Evolutionary conservation across 2,113 vertebrate genomes (phyloP).

Genomic region (Morone chrysops): DNA sequence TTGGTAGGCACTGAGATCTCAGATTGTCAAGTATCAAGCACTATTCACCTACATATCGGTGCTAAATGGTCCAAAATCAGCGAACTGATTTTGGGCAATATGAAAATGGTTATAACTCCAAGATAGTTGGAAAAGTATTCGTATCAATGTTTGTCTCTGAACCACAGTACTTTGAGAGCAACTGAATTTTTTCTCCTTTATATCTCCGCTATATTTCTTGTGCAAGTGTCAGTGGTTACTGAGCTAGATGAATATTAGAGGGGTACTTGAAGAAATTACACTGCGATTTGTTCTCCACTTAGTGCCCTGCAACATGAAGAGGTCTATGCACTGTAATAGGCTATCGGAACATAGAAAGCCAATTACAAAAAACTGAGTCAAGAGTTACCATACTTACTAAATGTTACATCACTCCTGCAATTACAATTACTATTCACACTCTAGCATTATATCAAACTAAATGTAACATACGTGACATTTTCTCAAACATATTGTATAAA

Average conservation of each 20-base stretch:
- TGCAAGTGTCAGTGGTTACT: conserved; percentile 36
- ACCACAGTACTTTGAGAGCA: neutral
- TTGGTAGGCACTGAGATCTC: no score
- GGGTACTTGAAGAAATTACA: conserved; percentile 58
- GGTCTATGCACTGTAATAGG: conserved; percentile 40
- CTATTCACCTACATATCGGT: neutral
- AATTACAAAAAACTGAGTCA: conserved; percentile 55
- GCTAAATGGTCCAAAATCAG: neutral
- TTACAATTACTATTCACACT: conserved; percentile 2
- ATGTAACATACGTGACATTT: conserved; percentile 13
- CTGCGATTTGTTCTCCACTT: conserved; percentile 61
- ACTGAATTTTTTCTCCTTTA: neutral
- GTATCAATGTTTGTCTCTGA: neutral
- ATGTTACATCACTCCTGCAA: conserved; percentile 25
- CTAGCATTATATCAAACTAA: conserved; percentile 2
- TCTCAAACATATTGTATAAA: conserved; percentile 7
- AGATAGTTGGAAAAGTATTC: neutral
- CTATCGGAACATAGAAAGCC: conserved; percentile 26
- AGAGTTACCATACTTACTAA: conserved; percentile 30
- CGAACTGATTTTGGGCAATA: neutral
- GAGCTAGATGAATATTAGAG: conserved; percentile 57
- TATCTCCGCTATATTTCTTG: neutral
- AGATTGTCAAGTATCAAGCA: no score
- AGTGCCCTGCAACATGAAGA: conserved; percentile 53
- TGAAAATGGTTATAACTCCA: neutral